phyloP scores from a whole-genome alignment of 2,888 invertebrate species.

The Oxycera nigricornis region DNA sequence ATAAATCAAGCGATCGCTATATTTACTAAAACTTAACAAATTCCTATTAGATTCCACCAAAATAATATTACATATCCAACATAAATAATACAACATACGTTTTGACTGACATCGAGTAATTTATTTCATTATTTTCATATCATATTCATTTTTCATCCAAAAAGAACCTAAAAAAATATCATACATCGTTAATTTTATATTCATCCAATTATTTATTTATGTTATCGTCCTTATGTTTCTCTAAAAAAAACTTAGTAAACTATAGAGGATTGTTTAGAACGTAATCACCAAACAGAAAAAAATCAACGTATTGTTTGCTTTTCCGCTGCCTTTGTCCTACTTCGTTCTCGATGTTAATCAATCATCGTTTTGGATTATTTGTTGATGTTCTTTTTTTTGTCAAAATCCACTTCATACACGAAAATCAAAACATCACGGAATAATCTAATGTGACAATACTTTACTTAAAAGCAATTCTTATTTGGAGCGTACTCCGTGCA shows the following conservation, averaged over 20 bases:
- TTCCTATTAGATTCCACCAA: no score
- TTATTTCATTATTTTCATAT: conserved; percentile 19
- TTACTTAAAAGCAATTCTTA: not conserved
- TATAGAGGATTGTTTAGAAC: not conserved
- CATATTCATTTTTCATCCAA: conserved; percentile 32
- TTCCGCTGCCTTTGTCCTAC: not conserved
- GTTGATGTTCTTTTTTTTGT: no score
- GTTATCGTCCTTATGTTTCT: conserved; percentile 12
- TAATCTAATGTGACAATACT: not conserved
- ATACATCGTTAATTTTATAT: conserved; percentile 27
- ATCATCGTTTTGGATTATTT: no score
- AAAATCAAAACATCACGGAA: not conserved
- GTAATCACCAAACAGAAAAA: not conserved
- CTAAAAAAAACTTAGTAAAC: not conserved
- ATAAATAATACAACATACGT: conserved; percentile 4
- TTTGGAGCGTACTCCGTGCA: not conserved
- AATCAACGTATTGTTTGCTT: not conserved
- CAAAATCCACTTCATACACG: not conserved
- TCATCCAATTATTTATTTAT: conserved; percentile 15
- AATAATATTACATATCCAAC: no score
- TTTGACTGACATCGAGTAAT: conserved; percentile 37
- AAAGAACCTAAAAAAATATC: conserved; percentile 38
- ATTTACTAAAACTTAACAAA: no score
- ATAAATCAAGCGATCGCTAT: no score
- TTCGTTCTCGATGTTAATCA: conserved; percentile 14